These are phyloP conservation scores for Ptilorrhoa leucosticta DNA, from an alignment of 2,113 vertebrate genomes.

Conservation along the genomic window DNA sequence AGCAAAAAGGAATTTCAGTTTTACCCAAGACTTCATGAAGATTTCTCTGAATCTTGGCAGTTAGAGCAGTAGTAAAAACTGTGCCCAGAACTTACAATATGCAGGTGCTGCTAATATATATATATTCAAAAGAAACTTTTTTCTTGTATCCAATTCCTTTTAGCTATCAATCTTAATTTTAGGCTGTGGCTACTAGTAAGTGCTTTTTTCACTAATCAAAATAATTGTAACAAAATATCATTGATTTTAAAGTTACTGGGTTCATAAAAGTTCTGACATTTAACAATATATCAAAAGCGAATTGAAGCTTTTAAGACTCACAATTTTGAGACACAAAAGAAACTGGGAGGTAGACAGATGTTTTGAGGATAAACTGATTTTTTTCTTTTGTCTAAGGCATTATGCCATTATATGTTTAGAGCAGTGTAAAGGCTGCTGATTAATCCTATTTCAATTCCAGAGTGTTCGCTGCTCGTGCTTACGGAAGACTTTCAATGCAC, in stretches of 20 bases:
- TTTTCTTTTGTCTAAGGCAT: slow-evolving; percentile 33
- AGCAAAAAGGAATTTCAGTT: neutral
- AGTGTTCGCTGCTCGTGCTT: slow-evolving; percentile 32
- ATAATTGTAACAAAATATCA: slow-evolving; percentile 28
- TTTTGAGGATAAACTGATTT: slow-evolving; percentile 59
- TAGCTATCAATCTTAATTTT: neutral
- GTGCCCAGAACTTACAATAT: neutral
- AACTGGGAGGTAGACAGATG: slow-evolving; percentile 71
- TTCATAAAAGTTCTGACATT: slow-evolving; percentile 13
- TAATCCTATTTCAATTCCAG: slow-evolving; percentile 14
- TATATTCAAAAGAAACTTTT: neutral
- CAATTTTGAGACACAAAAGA: slow-evolving; percentile 41
- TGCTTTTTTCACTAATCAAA: neutral
- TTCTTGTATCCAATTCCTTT: neutral
- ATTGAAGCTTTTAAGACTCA: slow-evolving; percentile 26
- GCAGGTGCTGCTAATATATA: neutral
- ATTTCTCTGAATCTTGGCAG: neutral
- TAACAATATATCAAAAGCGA: slow-evolving; percentile 46
- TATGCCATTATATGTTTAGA: neutral
- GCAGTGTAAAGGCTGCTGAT: slow-evolving; percentile 16
- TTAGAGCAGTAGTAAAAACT: neutral
- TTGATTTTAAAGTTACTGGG: slow-evolving; percentile 6
- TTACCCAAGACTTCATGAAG: neutral
- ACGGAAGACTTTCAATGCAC: slow-evolving; percentile 77
- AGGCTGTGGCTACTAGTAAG: neutral